Percentiles rank a stretch among this genome's conserved stretches.
Conservation (phyloP, 2,797 vertebrate species). For the Clamator glandarius region DNA sequence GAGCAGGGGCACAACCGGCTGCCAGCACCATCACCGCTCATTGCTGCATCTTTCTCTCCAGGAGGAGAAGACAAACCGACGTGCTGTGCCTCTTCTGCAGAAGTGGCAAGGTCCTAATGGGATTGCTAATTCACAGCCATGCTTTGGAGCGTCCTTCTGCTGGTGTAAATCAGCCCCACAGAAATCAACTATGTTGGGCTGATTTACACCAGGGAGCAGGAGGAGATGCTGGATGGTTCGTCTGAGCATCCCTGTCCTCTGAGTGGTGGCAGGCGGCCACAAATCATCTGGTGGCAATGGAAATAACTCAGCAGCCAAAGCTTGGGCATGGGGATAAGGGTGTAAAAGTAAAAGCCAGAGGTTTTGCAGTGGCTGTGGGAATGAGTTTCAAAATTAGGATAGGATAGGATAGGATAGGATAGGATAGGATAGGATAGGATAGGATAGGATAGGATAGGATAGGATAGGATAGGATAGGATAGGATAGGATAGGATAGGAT, state of each 20-base stretch:
- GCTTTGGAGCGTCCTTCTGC: neutral
- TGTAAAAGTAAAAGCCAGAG: neutral
- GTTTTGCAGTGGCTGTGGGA: neutral
- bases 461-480: too few species aligned
- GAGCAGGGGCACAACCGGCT: neutral
- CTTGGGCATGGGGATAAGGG: neutral
- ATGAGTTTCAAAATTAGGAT: neutral
- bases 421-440: too few species aligned
- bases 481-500: neutral
- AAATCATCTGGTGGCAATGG: neutral
- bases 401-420: too few species aligned
- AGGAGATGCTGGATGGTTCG: neutral
- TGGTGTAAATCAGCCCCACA: neutral
- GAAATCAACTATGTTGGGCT: neutral
- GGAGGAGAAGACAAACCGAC: neutral
- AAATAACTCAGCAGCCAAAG: neutral
- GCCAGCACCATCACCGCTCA: neutral
- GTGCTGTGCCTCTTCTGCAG: constrained; percentile 8
- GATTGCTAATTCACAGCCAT: constrained; percentile 15
- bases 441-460: too few species aligned
- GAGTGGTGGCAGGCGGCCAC: neutral
- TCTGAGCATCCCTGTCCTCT: constrained; percentile 7
- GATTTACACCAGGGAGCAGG: neutral
- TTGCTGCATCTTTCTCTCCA: neutral
- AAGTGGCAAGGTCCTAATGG: constrained; percentile 34